Evolutionary conservation across 2,888 invertebrate genomes (phyloP).

Genomic region (Linnaemya tessellans): DNA sequence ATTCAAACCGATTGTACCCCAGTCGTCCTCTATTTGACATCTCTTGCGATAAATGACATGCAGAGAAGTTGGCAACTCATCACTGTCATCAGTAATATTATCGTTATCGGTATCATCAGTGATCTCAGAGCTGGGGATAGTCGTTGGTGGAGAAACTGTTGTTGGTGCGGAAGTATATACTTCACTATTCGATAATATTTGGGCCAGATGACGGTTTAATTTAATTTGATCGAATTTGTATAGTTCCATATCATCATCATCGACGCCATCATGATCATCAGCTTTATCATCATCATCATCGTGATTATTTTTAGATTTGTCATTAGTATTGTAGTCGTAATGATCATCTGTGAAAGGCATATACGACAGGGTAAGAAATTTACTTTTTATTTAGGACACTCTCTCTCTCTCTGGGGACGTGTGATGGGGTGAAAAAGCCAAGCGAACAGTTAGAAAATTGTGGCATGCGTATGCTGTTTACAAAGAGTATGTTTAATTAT

Average conservation of each 20-base stretch:
- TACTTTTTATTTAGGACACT: conserved; percentile 36
- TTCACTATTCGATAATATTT: conserved; percentile 54
- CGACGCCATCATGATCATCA: background rate
- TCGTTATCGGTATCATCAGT: background rate
- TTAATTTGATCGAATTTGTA: conserved; percentile 51
- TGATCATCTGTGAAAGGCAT: conserved; percentile 55
- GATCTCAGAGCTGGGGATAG: conserved; percentile 11
- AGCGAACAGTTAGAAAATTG: background rate
- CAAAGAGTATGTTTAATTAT: background rate
- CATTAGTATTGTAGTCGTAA: background rate
- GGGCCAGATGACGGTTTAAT: conserved; percentile 59
- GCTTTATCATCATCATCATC: background rate
- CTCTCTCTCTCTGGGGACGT: conserved; percentile 33
- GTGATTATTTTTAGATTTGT: background rate
- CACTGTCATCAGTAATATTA: conserved; percentile 11
- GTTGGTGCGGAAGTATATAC: conserved; percentile 41
- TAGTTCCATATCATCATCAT: conserved; percentile 10
- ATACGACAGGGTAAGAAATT: conserved; percentile 48
- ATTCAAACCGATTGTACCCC: conserved; percentile 79
- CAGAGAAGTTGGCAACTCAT: conserved; percentile 23
- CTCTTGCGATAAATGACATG: conserved; percentile 78
- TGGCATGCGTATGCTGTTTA: background rate
- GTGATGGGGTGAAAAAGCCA: conserved; percentile 31
- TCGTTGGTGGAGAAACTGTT: conserved; percentile 11
- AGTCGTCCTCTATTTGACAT: conserved; percentile 77